Conservation (phyloP, 2,113 vertebrate species). For the Anarhynchus alexandrinus region DNA sequence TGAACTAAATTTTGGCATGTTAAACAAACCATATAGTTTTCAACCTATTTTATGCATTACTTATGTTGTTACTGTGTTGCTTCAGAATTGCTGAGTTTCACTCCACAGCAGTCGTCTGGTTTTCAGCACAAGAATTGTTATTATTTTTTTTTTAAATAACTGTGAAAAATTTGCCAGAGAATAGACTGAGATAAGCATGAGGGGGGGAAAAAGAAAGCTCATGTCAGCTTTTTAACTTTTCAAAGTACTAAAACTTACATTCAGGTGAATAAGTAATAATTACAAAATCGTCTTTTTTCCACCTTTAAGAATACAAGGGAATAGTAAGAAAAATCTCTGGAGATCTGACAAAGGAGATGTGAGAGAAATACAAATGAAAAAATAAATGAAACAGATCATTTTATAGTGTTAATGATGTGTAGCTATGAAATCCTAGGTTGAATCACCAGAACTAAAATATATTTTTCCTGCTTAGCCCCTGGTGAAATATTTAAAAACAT, state of each 20-base stretch:
- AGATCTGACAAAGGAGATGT: neutral
- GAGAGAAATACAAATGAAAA: slow-evolving; percentile 27
- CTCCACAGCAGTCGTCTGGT: neutral
- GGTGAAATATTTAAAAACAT: slow-evolving; percentile 21
- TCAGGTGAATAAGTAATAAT: neutral
- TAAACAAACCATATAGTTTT: neutral
- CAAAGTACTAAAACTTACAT: neutral
- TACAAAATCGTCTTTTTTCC: neutral
- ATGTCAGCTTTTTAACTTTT: neutral
- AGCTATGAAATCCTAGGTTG: slow-evolving; percentile 21
- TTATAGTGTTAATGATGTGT: slow-evolving; percentile 38
- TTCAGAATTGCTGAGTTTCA: neutral
- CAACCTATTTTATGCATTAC: neutral
- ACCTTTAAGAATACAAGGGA: neutral
- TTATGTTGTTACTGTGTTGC: neutral
- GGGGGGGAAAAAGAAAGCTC: fast-evolving
- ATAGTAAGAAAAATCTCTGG: neutral
- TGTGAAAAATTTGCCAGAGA: neutral
- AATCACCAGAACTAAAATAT: slow-evolving; percentile 21
- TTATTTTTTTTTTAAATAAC: neutral
- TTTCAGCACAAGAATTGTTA: neutral
- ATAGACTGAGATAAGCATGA: neutral
- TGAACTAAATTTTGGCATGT: neutral
- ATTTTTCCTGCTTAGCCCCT: slow-evolving; percentile 25
- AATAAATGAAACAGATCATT: slow-evolving; percentile 50